phyloP scores from a whole-genome alignment of 2,113 vertebrate species.

The Podocnemis expansa region DNA sequence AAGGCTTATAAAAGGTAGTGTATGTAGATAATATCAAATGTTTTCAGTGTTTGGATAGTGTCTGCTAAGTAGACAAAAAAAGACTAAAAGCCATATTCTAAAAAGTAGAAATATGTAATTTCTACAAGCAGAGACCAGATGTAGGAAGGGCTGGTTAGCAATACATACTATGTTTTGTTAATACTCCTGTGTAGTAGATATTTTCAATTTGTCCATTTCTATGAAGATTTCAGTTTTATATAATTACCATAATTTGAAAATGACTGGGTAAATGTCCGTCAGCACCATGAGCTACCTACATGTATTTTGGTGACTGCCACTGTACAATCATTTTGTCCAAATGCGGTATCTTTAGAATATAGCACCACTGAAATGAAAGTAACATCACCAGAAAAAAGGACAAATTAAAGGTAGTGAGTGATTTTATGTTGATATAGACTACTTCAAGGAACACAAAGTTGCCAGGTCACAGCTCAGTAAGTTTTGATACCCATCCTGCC shows the following conservation, averaged over 20 bases:
- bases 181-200: background rate
- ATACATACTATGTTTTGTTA: background rate
- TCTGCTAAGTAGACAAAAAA: slow-evolving; percentile 14
- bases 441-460: background rate
- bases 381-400: background rate
- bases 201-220: slow-evolving; percentile 3
- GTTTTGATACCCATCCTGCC: background rate
- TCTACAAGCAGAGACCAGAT: background rate
- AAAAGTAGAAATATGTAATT: slow-evolving; percentile 46
- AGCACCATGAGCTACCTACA: background rate
- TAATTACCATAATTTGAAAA: slow-evolving; percentile 1
- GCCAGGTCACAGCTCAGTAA: background rate
- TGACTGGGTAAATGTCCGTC: background rate
- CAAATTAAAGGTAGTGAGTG: background rate
- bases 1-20: slow-evolving; percentile 21
- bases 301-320: background rate
- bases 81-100: slow-evolving; percentile 19
- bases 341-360: background rate
- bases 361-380: background rate
- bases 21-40: slow-evolving; percentile 4
- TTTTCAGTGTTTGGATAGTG: background rate
- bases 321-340: background rate
- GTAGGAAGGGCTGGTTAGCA: background rate
- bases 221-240: background rate
- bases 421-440: background rate